phyloP scores from a whole-genome alignment of 2,113 vertebrate species.

The Odocoileus virginianus region DNA sequence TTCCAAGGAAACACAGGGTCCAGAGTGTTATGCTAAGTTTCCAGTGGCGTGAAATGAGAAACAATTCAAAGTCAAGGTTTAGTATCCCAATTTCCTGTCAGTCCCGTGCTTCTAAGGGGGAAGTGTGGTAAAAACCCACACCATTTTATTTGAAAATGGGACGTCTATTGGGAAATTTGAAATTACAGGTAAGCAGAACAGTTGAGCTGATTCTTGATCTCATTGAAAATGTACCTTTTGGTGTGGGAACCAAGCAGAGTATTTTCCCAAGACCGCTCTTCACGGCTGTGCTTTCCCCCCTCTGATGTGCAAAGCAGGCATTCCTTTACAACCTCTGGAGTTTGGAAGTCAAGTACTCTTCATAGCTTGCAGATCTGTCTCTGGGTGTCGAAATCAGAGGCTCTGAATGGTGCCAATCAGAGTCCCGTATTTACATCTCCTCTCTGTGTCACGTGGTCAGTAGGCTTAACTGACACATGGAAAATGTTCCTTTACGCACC shows the following conservation, averaged over 20 bases:
- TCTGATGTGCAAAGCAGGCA: background rate
- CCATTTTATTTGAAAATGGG: constrained; percentile 10
- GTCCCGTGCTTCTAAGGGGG: background rate
- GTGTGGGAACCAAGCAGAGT: background rate
- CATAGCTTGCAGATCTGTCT: background rate
- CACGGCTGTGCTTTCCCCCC: background rate
- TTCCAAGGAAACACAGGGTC: constrained; percentile 81
- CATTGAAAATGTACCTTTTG: background rate
- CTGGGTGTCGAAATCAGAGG: background rate
- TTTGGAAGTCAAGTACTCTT: background rate
- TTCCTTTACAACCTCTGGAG: background rate
- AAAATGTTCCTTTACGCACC: constrained; percentile 38
- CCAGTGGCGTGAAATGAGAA: constrained; percentile 58
- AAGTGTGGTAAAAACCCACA: background rate
- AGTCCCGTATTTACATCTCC: constrained; percentile 42
- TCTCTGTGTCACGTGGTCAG: background rate
- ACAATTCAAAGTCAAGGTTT: constrained; percentile 59
- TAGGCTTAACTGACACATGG: constrained; percentile 4
- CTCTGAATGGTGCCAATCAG: constrained; percentile 31
- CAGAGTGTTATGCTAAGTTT: constrained; percentile 58
- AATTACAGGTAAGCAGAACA: background rate
- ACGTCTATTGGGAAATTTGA: background rate
- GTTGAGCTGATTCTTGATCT: background rate
- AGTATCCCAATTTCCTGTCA: constrained; percentile 51
- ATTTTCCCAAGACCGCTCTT: background rate